These are phyloP conservation scores for Pampus argenteus DNA, from an alignment of 2,797 vertebrate species.

Conservation along the genomic window DNA sequence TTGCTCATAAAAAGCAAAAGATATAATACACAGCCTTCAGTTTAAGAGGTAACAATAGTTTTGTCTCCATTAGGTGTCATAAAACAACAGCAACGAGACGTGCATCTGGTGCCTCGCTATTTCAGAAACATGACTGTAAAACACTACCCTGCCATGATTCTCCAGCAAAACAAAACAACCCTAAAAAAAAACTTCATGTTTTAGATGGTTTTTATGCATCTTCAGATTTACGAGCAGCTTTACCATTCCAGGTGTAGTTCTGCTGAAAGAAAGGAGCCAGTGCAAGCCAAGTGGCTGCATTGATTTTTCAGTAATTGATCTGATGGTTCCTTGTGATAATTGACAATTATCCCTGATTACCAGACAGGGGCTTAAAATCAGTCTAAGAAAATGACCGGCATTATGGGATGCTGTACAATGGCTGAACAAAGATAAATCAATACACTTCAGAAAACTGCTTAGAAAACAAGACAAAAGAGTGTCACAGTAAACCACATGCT, in stretches of 20 bases:
- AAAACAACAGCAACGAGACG: slow-evolving; percentile 73
- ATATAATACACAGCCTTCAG: slow-evolving; percentile 81
- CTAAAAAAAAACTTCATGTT: slow-evolving; percentile 40
- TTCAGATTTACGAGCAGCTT: slow-evolving; percentile 64
- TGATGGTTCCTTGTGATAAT: slow-evolving; percentile 90
- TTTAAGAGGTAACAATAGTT: slow-evolving; percentile 86
- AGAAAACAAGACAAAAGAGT: slow-evolving; percentile 76
- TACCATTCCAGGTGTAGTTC: slow-evolving; percentile 64
- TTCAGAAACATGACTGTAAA: slow-evolving; percentile 69
- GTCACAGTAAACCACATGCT: slow-evolving; percentile 64
- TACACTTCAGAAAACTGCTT: slow-evolving; percentile 79
- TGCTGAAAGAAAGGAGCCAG: slow-evolving; percentile 68
- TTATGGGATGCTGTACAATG: slow-evolving; percentile 86
- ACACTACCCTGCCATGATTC: slow-evolving; percentile 54
- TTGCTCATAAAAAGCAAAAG: slow-evolving; percentile 80
- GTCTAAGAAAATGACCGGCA: slow-evolving; percentile 85
- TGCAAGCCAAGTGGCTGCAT: slow-evolving; percentile 80
- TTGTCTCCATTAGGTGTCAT: slow-evolving; percentile 85
- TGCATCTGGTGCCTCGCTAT: slow-evolving; percentile 72
- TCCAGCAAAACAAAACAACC: slow-evolving; percentile 57
- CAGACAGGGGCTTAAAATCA: slow-evolving; percentile 87
- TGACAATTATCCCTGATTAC: slow-evolving; percentile 91
- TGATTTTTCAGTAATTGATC: slow-evolving; percentile 88
- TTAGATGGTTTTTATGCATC: slow-evolving; percentile 54
- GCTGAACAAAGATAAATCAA: slow-evolving; percentile 86